Conservation (phyloP, 2,888 invertebrate species). For the Drosophila buzzatii region DNA sequence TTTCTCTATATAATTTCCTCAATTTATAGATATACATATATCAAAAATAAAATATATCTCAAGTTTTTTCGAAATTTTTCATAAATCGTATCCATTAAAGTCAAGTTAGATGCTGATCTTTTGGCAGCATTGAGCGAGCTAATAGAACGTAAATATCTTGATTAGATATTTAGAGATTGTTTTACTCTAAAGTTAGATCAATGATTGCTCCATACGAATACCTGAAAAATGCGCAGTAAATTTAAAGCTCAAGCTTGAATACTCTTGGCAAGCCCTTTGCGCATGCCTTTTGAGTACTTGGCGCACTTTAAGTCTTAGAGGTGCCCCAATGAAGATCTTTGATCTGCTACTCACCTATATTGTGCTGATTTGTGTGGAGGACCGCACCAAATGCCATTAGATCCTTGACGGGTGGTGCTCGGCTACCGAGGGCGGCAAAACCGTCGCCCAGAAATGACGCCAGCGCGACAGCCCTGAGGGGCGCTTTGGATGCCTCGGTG, state of each 20-base stretch:
- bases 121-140: not conserved
- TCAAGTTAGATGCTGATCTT: not conserved
- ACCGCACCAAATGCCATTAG: conserved; percentile 86
- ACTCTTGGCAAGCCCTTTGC: not conserved
- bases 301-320: not conserved
- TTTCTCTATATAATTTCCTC: too few relatives aligned
- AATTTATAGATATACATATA: too few relatives aligned
- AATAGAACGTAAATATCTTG: not conserved
- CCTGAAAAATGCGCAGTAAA: not conserved
- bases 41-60: not conserved
- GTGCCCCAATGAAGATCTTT: not conserved
- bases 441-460: conserved; percentile 86
- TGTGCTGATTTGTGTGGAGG: conserved; percentile 85
- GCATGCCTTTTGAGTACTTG: not conserved
- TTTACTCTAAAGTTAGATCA: not conserved
- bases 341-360: conserved; percentile 83
- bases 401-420: conserved; percentile 85
- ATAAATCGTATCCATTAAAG: too few relatives aligned
- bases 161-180: not conserved
- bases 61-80: too few relatives aligned
- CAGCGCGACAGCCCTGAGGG: conserved; percentile 86
- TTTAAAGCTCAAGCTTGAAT: not conserved
- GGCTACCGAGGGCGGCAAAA: conserved; percentile 85
- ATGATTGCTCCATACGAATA: not conserved
- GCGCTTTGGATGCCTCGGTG: conserved; percentile 86